phyloP scores from a whole-genome alignment of 2,888 invertebrate species.

The Spisula solida region DNA sequence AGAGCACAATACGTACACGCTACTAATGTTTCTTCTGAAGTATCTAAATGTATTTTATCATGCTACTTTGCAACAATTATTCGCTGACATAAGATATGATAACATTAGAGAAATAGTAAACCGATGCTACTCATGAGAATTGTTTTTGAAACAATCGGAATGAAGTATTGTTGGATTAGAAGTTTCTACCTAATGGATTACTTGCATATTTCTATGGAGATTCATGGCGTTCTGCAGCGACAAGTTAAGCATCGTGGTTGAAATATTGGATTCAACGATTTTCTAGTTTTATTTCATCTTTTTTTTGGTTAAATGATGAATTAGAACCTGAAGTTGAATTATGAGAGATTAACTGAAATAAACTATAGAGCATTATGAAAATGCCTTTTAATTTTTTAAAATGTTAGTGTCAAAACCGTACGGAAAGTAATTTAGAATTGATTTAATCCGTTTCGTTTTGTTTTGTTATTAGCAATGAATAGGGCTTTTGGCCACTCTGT shows the following conservation, averaged over 20 bases:
- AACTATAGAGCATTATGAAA: background rate
- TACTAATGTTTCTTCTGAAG: too few relatives aligned
- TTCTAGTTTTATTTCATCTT: background rate
- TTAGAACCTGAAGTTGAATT: background rate
- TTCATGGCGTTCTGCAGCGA: background rate
- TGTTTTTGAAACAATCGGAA: background rate
- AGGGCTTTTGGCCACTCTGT: background rate
- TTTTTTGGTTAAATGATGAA: background rate
- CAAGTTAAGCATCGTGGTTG: background rate
- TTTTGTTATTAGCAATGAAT: background rate
- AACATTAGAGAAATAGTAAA: too few relatives aligned
- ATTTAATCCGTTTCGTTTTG: background rate
- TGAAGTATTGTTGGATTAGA: background rate
- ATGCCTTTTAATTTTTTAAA: background rate
- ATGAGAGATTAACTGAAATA: background rate
- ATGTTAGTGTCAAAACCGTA: background rate
- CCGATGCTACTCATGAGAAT: too few relatives aligned
- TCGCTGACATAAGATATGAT: too few relatives aligned
- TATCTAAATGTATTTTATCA: too few relatives aligned
- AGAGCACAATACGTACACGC: too few relatives aligned
- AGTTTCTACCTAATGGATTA: constrained; percentile 2
- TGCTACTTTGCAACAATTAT: too few relatives aligned
- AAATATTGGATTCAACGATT: background rate
- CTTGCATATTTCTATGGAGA: background rate
- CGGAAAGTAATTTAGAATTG: background rate